Evolutionary conservation across 2,888 invertebrate genomes (phyloP).

Genomic region (Stratiomys singularior): DNA sequence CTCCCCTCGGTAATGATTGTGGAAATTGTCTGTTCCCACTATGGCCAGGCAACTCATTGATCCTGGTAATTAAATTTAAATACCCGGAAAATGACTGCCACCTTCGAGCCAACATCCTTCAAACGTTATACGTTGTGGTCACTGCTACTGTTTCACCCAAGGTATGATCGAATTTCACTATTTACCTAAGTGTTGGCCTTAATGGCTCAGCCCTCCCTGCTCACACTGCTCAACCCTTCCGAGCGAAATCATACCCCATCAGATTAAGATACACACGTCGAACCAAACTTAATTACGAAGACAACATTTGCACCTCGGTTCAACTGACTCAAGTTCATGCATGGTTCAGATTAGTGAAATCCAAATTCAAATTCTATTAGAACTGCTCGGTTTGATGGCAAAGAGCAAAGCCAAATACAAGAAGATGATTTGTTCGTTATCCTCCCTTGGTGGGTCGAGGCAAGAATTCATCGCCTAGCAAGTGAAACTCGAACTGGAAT

Average conservation of each 20-base stretch:
- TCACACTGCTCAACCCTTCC: neutral
- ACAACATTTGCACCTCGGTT: slow-evolving; percentile 35
- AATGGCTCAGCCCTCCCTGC: too few species aligned
- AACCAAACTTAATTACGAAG: slow-evolving; percentile 38
- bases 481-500: neutral
- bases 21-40: too few species aligned
- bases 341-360: slow-evolving; percentile 17
- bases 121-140: too few species aligned
- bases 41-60: too few species aligned
- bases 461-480: neutral
- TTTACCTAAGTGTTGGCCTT: too few species aligned
- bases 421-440: slow-evolving; percentile 21
- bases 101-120: too few species aligned
- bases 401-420: slow-evolving; percentile 3
- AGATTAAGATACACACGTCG: slow-evolving; percentile 4
- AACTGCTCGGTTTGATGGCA: slow-evolving; percentile 12
- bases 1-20: too few species aligned
- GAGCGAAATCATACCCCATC: neutral
- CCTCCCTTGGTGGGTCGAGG: neutral
- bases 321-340: slow-evolving; percentile 3
- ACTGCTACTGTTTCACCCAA: too few species aligned
- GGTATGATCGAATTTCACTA: too few species aligned
- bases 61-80: too few species aligned
- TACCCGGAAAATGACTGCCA: too few species aligned
- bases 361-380: slow-evolving; percentile 35